phyloP scores from a whole-genome alignment of 2,888 invertebrate genomes.

The Protodeltote pygarga region DNA sequence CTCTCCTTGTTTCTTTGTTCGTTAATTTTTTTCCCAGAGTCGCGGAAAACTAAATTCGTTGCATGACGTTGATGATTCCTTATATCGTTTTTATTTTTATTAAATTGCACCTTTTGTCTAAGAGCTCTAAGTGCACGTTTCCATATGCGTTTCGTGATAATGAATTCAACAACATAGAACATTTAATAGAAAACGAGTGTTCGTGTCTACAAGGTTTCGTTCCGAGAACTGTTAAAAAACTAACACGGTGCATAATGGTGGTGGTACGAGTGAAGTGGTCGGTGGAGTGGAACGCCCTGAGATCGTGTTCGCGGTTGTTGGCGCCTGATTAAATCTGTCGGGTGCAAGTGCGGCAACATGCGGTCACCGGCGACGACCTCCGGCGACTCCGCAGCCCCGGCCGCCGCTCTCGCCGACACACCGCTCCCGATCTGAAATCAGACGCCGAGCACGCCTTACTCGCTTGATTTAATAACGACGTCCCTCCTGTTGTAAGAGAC shows the following conservation, averaged over 20 bases:
- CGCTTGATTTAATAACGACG: conserved; percentile 44
- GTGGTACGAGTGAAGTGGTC: conserved; percentile 50
- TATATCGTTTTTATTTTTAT: conserved; percentile 29
- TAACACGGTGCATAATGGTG: conserved; percentile 42
- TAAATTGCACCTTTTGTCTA: conserved; percentile 40
- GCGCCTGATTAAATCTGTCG: conserved; percentile 72
- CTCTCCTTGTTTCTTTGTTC: conserved; percentile 65
- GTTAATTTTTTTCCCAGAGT: conserved; percentile 60
- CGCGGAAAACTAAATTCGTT: conserved; percentile 64
- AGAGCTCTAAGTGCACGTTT: conserved; percentile 35
- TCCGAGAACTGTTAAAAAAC: conserved; percentile 42
- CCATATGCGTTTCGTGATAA: conserved; percentile 27
- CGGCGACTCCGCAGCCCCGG: conserved; percentile 25
- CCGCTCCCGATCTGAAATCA: no score
- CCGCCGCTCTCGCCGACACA: conserved; percentile 7
- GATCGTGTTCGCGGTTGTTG: conserved; percentile 70
- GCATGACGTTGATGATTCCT: conserved; percentile 51
- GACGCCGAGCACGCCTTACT: conserved; percentile 27
- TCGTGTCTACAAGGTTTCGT: conserved; percentile 43
- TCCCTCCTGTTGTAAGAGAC: conserved; percentile 28
- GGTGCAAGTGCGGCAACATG: conserved; percentile 61
- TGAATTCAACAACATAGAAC: conserved; percentile 32
- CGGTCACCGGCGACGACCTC: conserved; percentile 54
- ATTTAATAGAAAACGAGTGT: conserved; percentile 49
- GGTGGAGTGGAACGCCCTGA: conserved; percentile 62